Evolutionary conservation across 1,140 invertebrate species (phyloP).

Genomic region (Elysia chlorotica): DNA sequence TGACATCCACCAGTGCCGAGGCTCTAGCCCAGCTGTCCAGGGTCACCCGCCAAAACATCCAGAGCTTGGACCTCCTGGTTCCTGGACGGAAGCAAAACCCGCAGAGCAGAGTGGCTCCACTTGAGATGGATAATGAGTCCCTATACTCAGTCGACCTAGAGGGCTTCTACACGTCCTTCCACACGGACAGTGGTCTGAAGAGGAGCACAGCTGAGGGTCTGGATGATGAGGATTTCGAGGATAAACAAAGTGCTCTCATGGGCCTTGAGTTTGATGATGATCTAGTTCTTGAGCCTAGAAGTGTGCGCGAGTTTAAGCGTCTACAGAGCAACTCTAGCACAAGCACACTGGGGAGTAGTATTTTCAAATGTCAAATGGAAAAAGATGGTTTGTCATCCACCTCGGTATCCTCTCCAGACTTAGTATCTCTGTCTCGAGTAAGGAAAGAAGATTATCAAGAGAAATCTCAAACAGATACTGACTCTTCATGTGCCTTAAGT

Average conservation of each 20-base stretch:
- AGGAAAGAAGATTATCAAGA: too few species aligned
- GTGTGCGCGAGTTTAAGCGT: slow-evolving; percentile 34
- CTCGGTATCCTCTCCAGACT: slow-evolving; percentile 1
- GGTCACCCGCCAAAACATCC: slow-evolving; percentile 49
- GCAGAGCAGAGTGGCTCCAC: too few species aligned
- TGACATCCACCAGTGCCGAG: slow-evolving; percentile 36
- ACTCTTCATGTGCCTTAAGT: too few species aligned
- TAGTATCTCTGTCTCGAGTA: too few species aligned
- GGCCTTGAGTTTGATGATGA: too few species aligned
- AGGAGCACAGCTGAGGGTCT: slow-evolving; percentile 41
- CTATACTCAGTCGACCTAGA: slow-evolving; percentile 95
- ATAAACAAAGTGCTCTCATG: too few species aligned
- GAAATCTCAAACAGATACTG: too few species aligned
- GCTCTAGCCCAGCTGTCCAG: slow-evolving; percentile 35
- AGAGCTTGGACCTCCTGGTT: slow-evolving; percentile 45
- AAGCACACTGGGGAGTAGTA: slow-evolving; percentile 44
- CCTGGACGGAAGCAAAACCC: slow-evolving; percentile 55
- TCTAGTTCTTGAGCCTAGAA: slow-evolving; percentile 21
- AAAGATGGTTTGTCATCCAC: slow-evolving; percentile 20
- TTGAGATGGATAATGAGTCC: slow-evolving; percentile 86
- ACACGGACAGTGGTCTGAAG: slow-evolving; percentile 86
- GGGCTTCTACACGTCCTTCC: slow-evolving; percentile 96
- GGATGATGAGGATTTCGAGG: slow-evolving; percentile 39
- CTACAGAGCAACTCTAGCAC: slow-evolving; percentile 40
- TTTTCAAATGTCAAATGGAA: slow-evolving; percentile 35